Evolutionary conservation across 2,797 vertebrate genomes (phyloP), one percentile per base, ranked within the genome.

Genomic region (Enteromius trimaculatus): DNA sequence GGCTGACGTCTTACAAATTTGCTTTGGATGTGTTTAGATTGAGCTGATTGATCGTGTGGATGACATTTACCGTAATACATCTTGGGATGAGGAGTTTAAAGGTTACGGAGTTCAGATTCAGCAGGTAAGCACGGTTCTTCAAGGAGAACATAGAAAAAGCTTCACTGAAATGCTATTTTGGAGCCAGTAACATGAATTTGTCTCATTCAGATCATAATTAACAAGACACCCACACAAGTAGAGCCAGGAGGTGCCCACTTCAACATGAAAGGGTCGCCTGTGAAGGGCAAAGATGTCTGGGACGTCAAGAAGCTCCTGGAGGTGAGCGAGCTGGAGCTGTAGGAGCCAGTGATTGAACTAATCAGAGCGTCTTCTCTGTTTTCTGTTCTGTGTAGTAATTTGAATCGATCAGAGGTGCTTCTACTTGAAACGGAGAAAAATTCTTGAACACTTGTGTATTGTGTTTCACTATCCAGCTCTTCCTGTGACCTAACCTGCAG

Each of bases 71-170:
- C 94, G 97, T 78, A 98, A 98, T 89, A 99, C 97, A 0, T 96
- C 97, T 0, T 99, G 97, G 97, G 97, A 97, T 14, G 95, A 96
- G 1, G 93, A 94, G 82, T 94, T 91, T 85, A 88, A 82, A 0
- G 97, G 97, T 39, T 99, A 99, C 4, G 97, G 98, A 19, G 95
- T 99, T 87, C 97, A 99, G 93, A 99, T 99, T 93, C 96, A 99
- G 65, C 97, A 99, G 97, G 97, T 98, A 93, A 89, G 78, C 71
- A 29, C 34, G 9, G 4, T 82, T 62, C 78, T 11, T 0, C 79
- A 85, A 19, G 21, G 21, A 42, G 11, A 42, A 47, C 8, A 8
- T 13, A 4, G 3, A 44, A 80, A 11, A 42, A 62, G 65, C 47
- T 17, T 31, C 47, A 64, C 19, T 39, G 29, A 29, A 47, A 60